A percentile compares a stretch with the other conserved stretches of the same genome.
Evolutionary conservation across 2,113 vertebrate species (phyloP).

Genomic region (Mobula birostris): DNA sequence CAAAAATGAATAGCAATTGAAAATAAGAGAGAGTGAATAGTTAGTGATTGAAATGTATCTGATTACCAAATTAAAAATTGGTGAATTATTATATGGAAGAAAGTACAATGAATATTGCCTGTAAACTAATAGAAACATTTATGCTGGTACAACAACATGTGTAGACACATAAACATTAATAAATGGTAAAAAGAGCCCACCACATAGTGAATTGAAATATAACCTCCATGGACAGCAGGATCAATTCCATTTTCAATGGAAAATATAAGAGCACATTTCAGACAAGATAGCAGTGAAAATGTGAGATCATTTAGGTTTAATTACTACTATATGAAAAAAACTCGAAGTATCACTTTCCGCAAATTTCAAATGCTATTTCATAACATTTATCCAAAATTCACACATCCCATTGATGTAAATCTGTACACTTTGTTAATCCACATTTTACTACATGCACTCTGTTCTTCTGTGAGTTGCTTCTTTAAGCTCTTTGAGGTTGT

Average conservation of each 20-base stretch:
- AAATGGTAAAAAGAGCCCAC: not conserved
- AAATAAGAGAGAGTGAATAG: not conserved
- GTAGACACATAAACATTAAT: not conserved
- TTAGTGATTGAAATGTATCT: not conserved
- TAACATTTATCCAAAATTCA: slow-evolving; percentile 19
- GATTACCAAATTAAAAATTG: not conserved
- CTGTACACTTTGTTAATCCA: not conserved
- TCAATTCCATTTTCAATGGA: not conserved
- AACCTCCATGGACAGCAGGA: not conserved
- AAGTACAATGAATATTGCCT: not conserved
- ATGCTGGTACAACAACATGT: not conserved
- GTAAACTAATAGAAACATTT: not conserved
- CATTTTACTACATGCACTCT: not conserved
- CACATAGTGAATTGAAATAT: not conserved
- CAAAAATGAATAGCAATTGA: not conserved
- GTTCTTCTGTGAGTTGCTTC: not conserved
- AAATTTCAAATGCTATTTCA: not conserved
- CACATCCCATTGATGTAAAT: not conserved
- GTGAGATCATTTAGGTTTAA: not conserved
- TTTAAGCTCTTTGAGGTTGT: too few species aligned
- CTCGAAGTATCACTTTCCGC: not conserved
- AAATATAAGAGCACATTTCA: not conserved
- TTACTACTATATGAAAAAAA: not conserved
- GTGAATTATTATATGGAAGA: not conserved
- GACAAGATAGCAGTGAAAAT: not conserved